phyloP scores from a whole-genome alignment of 2,797 vertebrate species.

The Halcyon smyrnensis region DNA sequence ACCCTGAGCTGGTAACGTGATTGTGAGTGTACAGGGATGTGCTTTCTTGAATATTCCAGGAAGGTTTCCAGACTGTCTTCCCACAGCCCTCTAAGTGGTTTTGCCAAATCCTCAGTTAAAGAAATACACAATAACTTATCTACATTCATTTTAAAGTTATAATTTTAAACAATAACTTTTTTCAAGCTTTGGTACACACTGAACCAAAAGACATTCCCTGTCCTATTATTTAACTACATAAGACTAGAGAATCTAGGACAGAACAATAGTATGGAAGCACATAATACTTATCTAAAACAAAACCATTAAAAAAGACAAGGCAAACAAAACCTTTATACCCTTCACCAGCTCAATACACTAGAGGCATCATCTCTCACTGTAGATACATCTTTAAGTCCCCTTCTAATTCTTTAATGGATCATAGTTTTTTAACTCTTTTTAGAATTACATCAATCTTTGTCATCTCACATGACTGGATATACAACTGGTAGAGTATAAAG shows the following conservation, averaged over 20 bases:
- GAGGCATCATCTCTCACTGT: not conserved
- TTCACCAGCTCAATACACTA: not conserved
- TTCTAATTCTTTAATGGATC: not conserved
- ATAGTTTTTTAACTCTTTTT: not conserved
- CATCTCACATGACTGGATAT: not conserved
- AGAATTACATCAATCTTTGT: not conserved
- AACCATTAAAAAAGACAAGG: not conserved
- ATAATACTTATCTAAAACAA: not conserved
- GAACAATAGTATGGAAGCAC: not conserved
- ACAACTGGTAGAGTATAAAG: not conserved
- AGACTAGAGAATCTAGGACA: not conserved
- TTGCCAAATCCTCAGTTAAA: not conserved
- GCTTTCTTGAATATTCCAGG: not conserved
- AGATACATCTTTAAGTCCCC: not conserved
- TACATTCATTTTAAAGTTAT: not conserved
- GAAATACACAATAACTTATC: not conserved
- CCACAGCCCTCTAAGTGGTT: not conserved
- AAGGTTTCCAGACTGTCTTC: not conserved
- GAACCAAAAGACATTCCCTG: not conserved
- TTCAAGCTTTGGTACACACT: not conserved
- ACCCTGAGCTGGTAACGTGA: not conserved
- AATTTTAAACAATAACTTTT: not conserved
- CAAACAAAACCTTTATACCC: not conserved
- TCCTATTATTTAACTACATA: not conserved
- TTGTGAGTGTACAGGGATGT: accelerated